Evolutionary conservation across 2,888 invertebrate genomes (phyloP).

Genomic region (Lasioglossum oenotherae): DNA sequence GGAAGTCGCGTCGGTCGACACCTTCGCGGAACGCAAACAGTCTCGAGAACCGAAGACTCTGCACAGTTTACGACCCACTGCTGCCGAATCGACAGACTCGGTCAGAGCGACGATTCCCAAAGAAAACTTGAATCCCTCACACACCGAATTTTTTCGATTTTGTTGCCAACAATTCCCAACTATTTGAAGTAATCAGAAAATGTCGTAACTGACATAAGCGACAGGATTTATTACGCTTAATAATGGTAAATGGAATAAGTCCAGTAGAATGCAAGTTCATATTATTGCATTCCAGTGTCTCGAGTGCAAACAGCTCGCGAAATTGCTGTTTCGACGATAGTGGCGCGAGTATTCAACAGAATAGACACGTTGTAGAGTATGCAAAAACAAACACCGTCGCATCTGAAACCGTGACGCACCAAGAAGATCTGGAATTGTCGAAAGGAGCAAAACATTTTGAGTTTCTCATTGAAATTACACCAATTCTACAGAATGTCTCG

Average conservation of each 20-base stretch:
- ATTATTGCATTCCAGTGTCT: not conserved
- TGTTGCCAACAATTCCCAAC: no score
- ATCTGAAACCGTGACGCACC: not conserved
- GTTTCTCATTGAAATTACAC: not conserved
- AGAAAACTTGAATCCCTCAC: no score
- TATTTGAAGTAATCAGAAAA: no score
- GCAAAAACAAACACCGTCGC: not conserved
- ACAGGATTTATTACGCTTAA: not conserved
- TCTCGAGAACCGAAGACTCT: not conserved
- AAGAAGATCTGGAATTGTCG: not conserved
- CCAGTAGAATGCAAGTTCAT: not conserved
- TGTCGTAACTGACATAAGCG: not conserved
- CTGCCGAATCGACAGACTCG: not conserved
- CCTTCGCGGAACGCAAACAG: slow-evolving; percentile 27
- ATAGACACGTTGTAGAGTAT: not conserved
- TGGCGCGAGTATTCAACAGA: not conserved
- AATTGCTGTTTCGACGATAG: not conserved
- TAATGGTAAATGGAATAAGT: not conserved
- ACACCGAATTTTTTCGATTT: no score
- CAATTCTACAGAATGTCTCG: not conserved
- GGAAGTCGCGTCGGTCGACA: slow-evolving; percentile 14
- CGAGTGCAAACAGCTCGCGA: not conserved
- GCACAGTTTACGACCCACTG: not conserved
- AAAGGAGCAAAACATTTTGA: not conserved
- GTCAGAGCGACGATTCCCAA: not conserved